Base-by-base conservation (phyloP, 2,797 vertebrate species). In the Darevskia mixta region DNA sequence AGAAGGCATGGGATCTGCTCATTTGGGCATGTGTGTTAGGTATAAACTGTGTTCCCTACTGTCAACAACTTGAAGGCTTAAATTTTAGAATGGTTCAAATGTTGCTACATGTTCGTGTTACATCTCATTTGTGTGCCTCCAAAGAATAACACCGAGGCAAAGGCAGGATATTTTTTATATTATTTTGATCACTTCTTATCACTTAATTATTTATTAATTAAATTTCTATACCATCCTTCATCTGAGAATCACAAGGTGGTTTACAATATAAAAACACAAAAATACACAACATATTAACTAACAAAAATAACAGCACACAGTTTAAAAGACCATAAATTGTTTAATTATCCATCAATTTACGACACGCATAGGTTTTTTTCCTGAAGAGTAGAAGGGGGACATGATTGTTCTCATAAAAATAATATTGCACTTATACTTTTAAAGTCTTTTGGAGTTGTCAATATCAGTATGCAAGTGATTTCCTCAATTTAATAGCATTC, bases 401-500 rank as follows among this genome's bases (percentile, higher is more conserved):
- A 72, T 41, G 2, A 81, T 23, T 27, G 66, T 69, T 82, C 77
- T 83, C 81, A 45, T 64, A 41, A 45, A 4, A 1, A 0, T 64
- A 15, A 2, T 81, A 64, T 86, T 0, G 8, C 6, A 75, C 55
- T 0, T 94, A 78, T 55, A 17, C 61, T 71, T 87, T 49, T 66
- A 87, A 45, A 85, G 43, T 27, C 66, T 82, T 71, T 89, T 64
- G 45, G 87, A 92, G 87, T 66, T 35, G 89, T 1, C 27, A 71
- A 49, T 61, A 77, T 58, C n/a, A 85, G 90, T 80, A 82, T 67
- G 43, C 58, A 91, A 91, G 11, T 90, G 80, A 86, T 89, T 91
- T 76, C 83, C 90, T 87, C 76, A 83, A 81, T 79, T 91, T 91
- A 91, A 91, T 88, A 75, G 90, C 78, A 79, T 91, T 90, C 88